Conservation (phyloP, 2,888 invertebrate species). For the Melieria picta region DNA sequence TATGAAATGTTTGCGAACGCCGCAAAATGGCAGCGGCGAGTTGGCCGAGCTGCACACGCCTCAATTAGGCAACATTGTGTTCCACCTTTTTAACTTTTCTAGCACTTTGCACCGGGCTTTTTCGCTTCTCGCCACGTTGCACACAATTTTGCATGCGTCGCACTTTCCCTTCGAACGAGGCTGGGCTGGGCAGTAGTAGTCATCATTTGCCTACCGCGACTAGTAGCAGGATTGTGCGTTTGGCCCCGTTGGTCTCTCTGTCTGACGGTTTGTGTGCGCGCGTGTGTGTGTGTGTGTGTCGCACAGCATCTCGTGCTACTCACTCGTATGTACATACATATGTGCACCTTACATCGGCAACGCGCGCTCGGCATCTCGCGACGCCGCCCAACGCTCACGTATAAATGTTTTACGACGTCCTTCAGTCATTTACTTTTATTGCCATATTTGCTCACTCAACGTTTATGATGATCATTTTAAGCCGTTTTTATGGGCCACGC, state of each 20-base stretch:
- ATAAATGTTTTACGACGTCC: constrained; percentile 63
- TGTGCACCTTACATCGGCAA: neutral
- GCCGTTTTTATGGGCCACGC: constrained; percentile 63
- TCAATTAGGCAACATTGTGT: too few species aligned
- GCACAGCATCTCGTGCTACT: constrained; percentile 20
- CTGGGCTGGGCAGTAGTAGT: too few species aligned
- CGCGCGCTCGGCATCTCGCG: constrained; percentile 24
- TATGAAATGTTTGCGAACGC: too few species aligned
- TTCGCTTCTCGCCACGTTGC: too few species aligned
- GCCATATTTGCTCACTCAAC: constrained; percentile 66
- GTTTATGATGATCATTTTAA: constrained; percentile 67
- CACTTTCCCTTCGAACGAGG: too few species aligned
- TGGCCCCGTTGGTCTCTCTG: neutral
- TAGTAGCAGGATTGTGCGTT: too few species aligned
- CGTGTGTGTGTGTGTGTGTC: constrained; percentile 27
- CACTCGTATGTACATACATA: neutral
- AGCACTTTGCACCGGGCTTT: too few species aligned
- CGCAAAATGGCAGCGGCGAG: too few species aligned
- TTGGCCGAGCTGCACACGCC: too few species aligned
- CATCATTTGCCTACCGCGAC: too few species aligned
- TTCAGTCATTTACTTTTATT: constrained; percentile 65
- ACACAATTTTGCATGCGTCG: too few species aligned
- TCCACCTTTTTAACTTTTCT: too few species aligned
- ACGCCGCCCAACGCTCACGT: constrained; percentile 43
- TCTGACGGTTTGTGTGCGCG: neutral